Evolutionary conservation across 2,113 vertebrate species (phyloP).

Genomic region (Porphyrio hochstetteri): DNA sequence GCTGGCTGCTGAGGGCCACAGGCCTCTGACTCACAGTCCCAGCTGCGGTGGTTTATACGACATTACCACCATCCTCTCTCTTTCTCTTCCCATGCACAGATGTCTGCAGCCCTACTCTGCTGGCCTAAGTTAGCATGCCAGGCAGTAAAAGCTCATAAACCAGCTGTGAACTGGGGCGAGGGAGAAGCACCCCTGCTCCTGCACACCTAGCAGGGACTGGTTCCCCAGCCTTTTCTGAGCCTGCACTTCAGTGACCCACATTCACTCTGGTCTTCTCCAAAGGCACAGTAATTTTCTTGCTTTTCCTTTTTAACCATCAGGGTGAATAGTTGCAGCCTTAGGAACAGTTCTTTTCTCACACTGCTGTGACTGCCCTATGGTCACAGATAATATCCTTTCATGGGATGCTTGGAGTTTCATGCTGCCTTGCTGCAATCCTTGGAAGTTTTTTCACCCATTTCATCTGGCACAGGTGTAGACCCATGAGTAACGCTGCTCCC

Average conservation of each 20-base stretch:
- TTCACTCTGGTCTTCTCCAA: not conserved
- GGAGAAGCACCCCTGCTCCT: not conserved
- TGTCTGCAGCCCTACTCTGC: not conserved
- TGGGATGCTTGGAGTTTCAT: accelerated
- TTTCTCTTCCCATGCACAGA: not conserved
- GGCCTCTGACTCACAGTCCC: not conserved
- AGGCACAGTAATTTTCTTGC: not conserved
- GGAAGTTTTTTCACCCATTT: not conserved
- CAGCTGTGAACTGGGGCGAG: not conserved
- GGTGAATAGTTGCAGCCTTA: not conserved
- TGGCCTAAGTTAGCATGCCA: not conserved
- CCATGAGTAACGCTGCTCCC: not conserved
- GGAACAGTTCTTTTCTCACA: not conserved
- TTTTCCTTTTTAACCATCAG: not conserved
- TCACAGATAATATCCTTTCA: not conserved
- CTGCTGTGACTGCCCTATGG: not conserved
- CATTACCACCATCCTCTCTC: not conserved
- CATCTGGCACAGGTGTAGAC: accelerated
- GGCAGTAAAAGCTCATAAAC: not conserved
- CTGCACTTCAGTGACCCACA: not conserved
- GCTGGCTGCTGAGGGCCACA: not conserved
- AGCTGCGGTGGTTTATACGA: not conserved
- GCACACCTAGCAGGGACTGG: not conserved
- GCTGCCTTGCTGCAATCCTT: not conserved
- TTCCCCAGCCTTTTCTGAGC: not conserved